Evolutionary conservation across 2,888 invertebrate species (phyloP), one percentile per base, ranked within the genome.

Genomic region (Noctua pronuba): DNA sequence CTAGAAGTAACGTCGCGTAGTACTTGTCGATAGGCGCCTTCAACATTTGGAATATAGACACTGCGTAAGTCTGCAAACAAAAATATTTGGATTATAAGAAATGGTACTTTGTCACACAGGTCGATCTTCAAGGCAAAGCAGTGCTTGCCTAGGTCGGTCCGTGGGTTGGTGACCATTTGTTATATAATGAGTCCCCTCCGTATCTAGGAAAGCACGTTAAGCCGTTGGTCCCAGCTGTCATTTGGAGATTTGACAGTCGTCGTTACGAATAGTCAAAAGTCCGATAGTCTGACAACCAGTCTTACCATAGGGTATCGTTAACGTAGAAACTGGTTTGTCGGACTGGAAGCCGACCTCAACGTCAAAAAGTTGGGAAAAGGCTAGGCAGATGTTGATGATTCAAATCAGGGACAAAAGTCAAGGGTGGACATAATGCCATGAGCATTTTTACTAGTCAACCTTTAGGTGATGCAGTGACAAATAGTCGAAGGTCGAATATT

Each of bases 11-110:
- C 0, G 98, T 98, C 0, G 98, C 98, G 80, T 97, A 97, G 93
- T 98, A 98, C 90, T 98, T 97, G 90, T 98, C 97, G 79, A 98
- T 97, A 0, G 98, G 98, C 0, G 98, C 97, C 69, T 98, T 97
- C 41, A 98, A 91, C 79, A 97, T 97, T 70, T 97, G 97, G 90
- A 98, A 98, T 88, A 98, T 98, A 83, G 97, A 97, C 8, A 98
- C 98, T 31, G 98, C 98, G 89, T 97, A 98, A 0, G 98, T 98
- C 95, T 98, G 97, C 5, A 82, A 80, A 24, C 31, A 31, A 21
- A 35, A 52, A 72, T 60, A 11, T 21, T 13, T 62, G 10, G 31
- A 35, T n/a, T n/a, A n/a, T 62, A 5, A 21, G 5, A 35, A 35
- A 31, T 31, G 31, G 18, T 60, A 60, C 8, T 62, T n/a, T 6